These are phyloP conservation scores for Psittacula echo DNA, from an alignment of 2,797 vertebrate species.

Conservation along the genomic window DNA sequence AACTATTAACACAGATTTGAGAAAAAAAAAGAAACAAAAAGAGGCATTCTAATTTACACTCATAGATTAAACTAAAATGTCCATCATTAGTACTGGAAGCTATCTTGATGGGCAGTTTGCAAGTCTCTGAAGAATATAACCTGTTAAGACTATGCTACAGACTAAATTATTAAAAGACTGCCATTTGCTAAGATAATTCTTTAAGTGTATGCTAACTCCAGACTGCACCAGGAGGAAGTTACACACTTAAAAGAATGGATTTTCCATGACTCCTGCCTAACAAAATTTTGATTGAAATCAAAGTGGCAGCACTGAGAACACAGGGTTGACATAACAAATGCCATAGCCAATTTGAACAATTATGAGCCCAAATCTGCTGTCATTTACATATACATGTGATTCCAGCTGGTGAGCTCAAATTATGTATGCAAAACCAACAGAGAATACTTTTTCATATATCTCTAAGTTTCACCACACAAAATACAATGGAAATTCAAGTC, in stretches of 20 bases:
- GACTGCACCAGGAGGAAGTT: background rate
- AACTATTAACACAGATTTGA: background rate
- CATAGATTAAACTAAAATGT: background rate
- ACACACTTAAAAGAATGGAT: background rate
- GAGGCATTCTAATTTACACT: background rate
- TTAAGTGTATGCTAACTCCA: background rate
- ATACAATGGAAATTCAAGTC: conserved; percentile 29
- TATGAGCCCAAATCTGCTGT: conserved; percentile 49
- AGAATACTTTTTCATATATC: conserved; percentile 29
- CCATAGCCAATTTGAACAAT: conserved; percentile 62
- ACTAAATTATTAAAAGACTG: background rate
- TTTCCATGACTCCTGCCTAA: conserved; percentile 42
- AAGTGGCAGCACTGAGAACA: conserved; percentile 65
- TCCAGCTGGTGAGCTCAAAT: conserved; percentile 62
- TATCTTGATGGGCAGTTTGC: background rate
- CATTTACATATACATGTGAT: conserved; percentile 60
- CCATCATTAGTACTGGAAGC: background rate
- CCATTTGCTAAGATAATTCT: conserved; percentile 6
- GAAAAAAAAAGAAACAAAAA: background rate
- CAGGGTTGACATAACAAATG: conserved; percentile 62
- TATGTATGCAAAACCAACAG: conserved; percentile 49
- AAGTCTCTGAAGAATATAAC: background rate
- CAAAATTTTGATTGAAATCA: conserved; percentile 58
- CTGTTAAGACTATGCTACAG: background rate
- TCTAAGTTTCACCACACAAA: conserved; percentile 42